A percentile compares a stretch with the other conserved stretches of the same genome.
Evolutionary conservation across 2,113 vertebrate genomes (phyloP).

Genomic region (Leucopternis melanops): DNA sequence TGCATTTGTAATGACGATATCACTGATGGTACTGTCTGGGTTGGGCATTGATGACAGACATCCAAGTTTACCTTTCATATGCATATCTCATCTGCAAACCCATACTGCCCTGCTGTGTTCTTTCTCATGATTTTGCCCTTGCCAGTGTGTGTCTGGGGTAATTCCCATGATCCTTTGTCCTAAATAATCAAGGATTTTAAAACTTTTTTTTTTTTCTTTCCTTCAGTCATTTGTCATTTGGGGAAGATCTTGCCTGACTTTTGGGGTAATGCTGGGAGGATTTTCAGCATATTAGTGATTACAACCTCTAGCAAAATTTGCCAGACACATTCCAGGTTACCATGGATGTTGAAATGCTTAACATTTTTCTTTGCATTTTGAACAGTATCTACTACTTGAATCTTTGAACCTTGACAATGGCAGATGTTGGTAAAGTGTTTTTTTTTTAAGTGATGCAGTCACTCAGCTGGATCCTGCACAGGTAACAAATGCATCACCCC

Average conservation of each 20-base stretch:
- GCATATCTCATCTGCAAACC: neutral
- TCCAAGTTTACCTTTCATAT: neutral
- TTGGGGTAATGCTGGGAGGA: neutral
- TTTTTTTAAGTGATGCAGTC: neutral
- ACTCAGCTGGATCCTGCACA: neutral
- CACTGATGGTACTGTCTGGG: neutral
- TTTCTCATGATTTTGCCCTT: neutral
- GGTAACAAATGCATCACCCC: neutral
- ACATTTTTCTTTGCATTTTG: neutral
- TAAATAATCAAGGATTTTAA: neutral
- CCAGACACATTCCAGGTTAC: accelerated
- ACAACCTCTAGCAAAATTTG: neutral
- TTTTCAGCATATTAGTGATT: neutral
- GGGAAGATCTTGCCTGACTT: neutral
- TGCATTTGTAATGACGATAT: neutral
- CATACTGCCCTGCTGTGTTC: neutral
- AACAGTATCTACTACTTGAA: neutral
- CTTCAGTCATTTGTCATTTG: neutral
- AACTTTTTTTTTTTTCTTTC: neutral
- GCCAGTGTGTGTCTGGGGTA: neutral
- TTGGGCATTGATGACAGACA: neutral
- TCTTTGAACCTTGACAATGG: neutral
- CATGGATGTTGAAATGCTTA: neutral
- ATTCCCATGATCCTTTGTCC: neutral
- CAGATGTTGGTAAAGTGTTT: neutral